Percentiles rank a stretch among this genome's conserved stretches.
Evolutionary conservation across 2,113 vertebrate genomes (phyloP).

Genomic region (Melanostigma gelatinosum): DNA sequence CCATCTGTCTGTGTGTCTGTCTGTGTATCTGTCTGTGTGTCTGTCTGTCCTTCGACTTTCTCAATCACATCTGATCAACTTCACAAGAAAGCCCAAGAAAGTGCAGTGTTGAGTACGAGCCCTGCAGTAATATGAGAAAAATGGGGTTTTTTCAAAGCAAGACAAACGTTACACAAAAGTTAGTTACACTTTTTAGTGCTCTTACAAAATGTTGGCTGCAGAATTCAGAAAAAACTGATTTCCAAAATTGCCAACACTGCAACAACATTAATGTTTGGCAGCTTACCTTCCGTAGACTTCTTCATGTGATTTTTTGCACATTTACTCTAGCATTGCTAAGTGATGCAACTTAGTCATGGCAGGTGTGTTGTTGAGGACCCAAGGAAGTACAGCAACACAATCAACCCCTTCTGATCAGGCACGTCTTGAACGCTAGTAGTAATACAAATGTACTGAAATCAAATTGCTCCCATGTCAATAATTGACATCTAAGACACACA

Average conservation of each 20-base stretch:
- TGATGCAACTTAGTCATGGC: neutral
- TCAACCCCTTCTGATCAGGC: neutral
- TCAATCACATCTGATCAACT: neutral
- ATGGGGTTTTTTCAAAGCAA: too few species aligned
- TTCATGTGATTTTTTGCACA: too few species aligned
- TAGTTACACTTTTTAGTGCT: neutral
- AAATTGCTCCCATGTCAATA: too few species aligned
- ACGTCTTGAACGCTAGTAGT: neutral
- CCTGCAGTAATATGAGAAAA: too few species aligned
- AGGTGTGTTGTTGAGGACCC: neutral
- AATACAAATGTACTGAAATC: neutral
- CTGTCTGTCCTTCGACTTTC: neutral
- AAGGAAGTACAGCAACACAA: neutral
- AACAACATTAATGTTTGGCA: too few species aligned
- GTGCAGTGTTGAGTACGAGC: too few species aligned
- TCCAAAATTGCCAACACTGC: too few species aligned
- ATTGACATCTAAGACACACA: neutral
- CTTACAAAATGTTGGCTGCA: neutral
- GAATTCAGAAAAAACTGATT: too few species aligned
- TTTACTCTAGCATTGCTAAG: neutral
- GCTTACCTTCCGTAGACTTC: too few species aligned
- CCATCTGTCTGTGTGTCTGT: too few species aligned
- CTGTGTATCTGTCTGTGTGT: too few species aligned
- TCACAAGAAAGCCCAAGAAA: neutral
- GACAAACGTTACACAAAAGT: neutral